These are phyloP conservation scores for Pelecanus crispus DNA, from an alignment of 2,113 vertebrate species.

Conservation along the genomic window DNA sequence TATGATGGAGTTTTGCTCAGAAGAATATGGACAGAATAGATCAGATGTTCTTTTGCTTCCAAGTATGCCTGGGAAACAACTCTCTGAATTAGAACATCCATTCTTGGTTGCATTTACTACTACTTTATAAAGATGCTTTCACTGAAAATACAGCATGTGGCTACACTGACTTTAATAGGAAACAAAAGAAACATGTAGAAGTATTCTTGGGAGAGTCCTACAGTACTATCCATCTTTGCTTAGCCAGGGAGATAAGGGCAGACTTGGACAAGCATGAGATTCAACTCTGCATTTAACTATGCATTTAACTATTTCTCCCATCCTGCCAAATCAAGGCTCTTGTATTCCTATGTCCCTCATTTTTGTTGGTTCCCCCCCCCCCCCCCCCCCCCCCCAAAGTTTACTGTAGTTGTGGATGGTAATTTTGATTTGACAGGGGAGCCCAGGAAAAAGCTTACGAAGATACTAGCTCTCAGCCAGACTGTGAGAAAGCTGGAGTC, in stretches of 20 bases:
- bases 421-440: not conserved
- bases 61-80: not conserved
- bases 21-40: not conserved
- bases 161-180: not conserved
- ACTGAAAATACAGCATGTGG: not conserved
- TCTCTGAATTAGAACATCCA: not conserved
- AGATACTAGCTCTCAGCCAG: not conserved
- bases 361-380: not conserved
- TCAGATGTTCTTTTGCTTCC: not conserved
- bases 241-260: not conserved
- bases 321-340: not conserved
- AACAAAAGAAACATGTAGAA: not conserved
- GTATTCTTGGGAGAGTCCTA: not conserved
- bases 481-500: not conserved
- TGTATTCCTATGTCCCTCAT: not conserved
- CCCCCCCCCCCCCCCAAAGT: not conserved
- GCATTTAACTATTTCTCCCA: not conserved
- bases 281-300: not conserved
- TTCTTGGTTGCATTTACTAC: not conserved
- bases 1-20: not conserved
- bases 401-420: not conserved
- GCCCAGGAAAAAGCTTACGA: rapidly evolving
- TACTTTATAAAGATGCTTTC: not conserved
- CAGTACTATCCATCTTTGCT: not conserved
- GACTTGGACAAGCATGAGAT: not conserved